Percentiles rank a stretch among this genome's conserved stretches.
Evolutionary conservation across 2,113 vertebrate genomes (phyloP).

Genomic region (Neoarius graeffei): DNA sequence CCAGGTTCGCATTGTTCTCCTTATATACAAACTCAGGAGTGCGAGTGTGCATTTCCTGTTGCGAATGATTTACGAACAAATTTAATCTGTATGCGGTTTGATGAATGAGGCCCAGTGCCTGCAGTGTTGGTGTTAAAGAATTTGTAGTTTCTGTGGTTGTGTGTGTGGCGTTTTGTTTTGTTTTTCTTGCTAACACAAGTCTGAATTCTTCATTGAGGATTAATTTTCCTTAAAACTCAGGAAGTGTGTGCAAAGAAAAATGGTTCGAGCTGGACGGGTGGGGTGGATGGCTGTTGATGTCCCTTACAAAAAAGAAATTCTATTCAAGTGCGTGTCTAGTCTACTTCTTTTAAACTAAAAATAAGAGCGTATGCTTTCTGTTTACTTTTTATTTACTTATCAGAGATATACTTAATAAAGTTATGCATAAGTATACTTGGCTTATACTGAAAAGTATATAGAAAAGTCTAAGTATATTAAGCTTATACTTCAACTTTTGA

Average conservation of each 20-base stretch:
- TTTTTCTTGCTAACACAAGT: too few relatives aligned
- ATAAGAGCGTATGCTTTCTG: too few relatives aligned
- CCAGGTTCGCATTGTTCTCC: not conserved
- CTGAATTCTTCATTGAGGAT: not conserved
- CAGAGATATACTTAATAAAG: too few relatives aligned
- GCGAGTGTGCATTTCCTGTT: not conserved
- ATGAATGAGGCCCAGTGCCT: not conserved
- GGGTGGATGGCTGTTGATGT: too few relatives aligned
- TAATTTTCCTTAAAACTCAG: not conserved
- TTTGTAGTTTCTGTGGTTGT: not conserved
- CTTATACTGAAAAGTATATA: too few relatives aligned
- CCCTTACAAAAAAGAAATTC: too few relatives aligned
- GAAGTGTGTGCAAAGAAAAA: not conserved
- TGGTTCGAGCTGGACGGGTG: not conserved
- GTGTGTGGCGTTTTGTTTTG: not conserved
- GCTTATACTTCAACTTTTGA: too few relatives aligned
- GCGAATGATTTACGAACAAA: not conserved
- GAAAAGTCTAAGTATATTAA: too few relatives aligned
- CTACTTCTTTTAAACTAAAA: too few relatives aligned
- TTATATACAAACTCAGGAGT: not conserved
- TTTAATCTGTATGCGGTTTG: not conserved
- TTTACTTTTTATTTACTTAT: too few relatives aligned
- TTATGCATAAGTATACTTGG: too few relatives aligned
- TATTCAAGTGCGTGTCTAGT: too few relatives aligned
- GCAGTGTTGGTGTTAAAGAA: not conserved